These are phyloP conservation scores for Dinoponera quadriceps DNA, from an alignment of 1,140 invertebrate species.

Conservation along the genomic window DNA sequence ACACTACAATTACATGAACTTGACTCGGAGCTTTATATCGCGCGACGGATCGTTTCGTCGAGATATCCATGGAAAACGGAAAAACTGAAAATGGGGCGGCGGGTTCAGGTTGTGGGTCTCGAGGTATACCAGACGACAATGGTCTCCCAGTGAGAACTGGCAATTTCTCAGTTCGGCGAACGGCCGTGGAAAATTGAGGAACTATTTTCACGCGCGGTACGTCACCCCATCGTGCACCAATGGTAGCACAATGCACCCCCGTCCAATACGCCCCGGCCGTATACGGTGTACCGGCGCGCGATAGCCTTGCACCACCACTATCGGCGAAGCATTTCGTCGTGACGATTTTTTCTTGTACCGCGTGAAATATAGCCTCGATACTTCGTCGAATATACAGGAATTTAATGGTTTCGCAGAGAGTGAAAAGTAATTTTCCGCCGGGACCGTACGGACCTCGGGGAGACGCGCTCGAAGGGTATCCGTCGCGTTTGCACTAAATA, in stretches of 20 bases:
- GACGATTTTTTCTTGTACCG: slow-evolving; percentile 11
- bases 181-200: slow-evolving; percentile 77
- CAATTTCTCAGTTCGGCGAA: slow-evolving; percentile 75
- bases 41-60: not conserved
- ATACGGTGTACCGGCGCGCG: slow-evolving; percentile 19
- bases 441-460: slow-evolving; percentile 4
- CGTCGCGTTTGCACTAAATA: slow-evolving; percentile 40
- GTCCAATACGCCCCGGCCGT: slow-evolving; percentile 44
- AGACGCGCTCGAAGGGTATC: slow-evolving; percentile 34
- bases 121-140: slow-evolving; percentile 64
- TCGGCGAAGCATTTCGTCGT: slow-evolving; percentile 17
- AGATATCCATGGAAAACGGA: not conserved
- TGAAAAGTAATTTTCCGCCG: slow-evolving; percentile 47
- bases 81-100: slow-evolving; percentile 62
- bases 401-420: slow-evolving; percentile 44
- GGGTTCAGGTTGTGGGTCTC: slow-evolving; percentile 63
- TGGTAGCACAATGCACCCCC: slow-evolving; percentile 60
- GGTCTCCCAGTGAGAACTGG: slow-evolving; percentile 64
- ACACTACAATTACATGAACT: slow-evolving; percentile 7
- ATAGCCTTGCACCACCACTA: slow-evolving; percentile 28
- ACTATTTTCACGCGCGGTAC: slow-evolving; percentile 77
- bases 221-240: slow-evolving; percentile 62
- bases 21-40: not conserved
- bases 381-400: slow-evolving; percentile 23
- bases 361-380: slow-evolving; percentile 47